Percentiles rank a stretch among this genome's conserved stretches.
phyloP scores from a whole-genome alignment of 2,113 vertebrate species.

The Oncorhynchus gorbuscha region DNA sequence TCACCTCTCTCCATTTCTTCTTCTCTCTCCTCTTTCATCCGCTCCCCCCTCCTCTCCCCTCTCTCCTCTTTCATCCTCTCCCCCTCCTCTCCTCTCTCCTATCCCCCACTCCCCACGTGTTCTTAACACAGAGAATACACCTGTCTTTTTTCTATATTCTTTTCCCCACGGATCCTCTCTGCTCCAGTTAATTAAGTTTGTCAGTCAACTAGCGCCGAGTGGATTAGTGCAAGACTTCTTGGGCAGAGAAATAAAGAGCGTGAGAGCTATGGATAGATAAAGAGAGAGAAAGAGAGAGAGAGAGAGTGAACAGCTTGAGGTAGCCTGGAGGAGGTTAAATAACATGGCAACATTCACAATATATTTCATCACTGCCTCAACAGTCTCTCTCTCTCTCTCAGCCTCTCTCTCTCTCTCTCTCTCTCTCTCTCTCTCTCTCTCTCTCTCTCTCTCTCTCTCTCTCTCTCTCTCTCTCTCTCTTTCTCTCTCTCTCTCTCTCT shows the following conservation, averaged over 20 bases:
- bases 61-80: slow-evolving; percentile 40
- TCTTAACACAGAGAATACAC: slow-evolving; percentile 56
- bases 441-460: not conserved
- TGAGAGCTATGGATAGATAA: slow-evolving; percentile 6
- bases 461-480: not conserved
- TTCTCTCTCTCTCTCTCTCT: not conserved
- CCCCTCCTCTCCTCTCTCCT: slow-evolving; percentile 31
- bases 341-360: slow-evolving; percentile 33
- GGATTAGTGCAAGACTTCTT: slow-evolving; percentile 57
- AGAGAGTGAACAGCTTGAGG: slow-evolving; percentile 33
- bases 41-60: slow-evolving; percentile 5
- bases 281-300: slow-evolving; percentile 8
- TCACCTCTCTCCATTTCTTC: not conserved
- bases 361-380: slow-evolving; percentile 13
- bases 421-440: not conserved
- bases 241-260: not conserved
- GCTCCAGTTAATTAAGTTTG: slow-evolving; percentile 72
- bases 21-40: not conserved
- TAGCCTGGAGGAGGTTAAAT: slow-evolving; percentile 34
- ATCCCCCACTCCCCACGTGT: slow-evolving; percentile 43
- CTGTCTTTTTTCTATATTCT: slow-evolving; percentile 57
- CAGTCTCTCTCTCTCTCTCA: not conserved
- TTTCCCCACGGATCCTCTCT: slow-evolving; percentile 62
- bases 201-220: slow-evolving; percentile 68
- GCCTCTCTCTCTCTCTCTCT: slow-evolving; percentile 3